These are phyloP conservation scores for Mimachlamys varia DNA, from an alignment of 2,888 invertebrate species.

Conservation along the genomic window DNA sequence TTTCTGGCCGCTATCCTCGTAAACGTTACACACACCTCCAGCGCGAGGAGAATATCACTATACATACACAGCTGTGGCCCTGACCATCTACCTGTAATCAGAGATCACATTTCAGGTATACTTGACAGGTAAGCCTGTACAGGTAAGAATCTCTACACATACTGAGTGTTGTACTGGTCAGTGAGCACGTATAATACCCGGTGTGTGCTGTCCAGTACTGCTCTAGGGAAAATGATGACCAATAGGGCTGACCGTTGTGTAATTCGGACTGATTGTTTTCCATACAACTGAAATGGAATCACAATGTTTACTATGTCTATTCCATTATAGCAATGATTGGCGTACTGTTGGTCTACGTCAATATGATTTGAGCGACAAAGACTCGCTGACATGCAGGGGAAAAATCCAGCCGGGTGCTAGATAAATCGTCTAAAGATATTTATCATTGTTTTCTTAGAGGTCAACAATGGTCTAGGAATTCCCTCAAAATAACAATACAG, in stretches of 20 bases:
- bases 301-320: constrained; percentile 17
- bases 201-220: constrained; percentile 22
- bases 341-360: background rate
- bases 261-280: background rate
- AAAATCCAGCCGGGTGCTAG: constrained; percentile 17
- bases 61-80: background rate
- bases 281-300: background rate
- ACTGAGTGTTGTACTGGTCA: constrained; percentile 14
- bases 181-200: background rate
- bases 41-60: background rate
- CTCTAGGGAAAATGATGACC: constrained; percentile 24
- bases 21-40: background rate
- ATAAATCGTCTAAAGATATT: constrained; percentile 25
- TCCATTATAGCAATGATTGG: background rate
- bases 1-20: background rate
- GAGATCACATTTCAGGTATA: constrained; percentile 31
- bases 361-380: background rate
- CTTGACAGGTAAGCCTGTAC: background rate
- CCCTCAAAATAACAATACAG: background rate
- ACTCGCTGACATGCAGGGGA: background rate
- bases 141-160: background rate
- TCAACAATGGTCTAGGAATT: background rate
- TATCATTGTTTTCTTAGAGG: background rate
- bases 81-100: constrained; percentile 29
- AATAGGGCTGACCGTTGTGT: constrained; percentile 3